phyloP scores from a whole-genome alignment of 2,113 vertebrate species.

The Actenoides lindsayi region DNA sequence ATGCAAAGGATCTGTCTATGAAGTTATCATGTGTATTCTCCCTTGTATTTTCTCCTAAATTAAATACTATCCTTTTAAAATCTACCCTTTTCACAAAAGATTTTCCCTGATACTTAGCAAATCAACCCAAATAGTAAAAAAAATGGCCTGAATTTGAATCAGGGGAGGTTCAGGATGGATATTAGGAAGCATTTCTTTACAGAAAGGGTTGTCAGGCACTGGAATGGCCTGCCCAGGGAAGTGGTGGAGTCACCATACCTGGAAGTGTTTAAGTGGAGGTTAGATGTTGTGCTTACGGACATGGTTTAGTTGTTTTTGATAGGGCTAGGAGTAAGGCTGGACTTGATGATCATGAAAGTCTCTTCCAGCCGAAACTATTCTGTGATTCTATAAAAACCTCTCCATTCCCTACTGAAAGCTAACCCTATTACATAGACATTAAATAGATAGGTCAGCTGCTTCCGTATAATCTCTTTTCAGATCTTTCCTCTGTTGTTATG shows the following conservation, averaged over 20 bases:
- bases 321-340: too few relatives aligned
- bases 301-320: too few relatives aligned
- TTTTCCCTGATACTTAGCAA: background rate
- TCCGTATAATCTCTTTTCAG: background rate
- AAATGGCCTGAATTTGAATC: background rate
- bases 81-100: background rate
- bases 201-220: too few relatives aligned
- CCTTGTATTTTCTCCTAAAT: background rate
- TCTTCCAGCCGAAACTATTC: too few relatives aligned
- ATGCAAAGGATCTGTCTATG: background rate
- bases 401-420: background rate
- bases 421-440: background rate
- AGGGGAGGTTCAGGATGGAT: too few relatives aligned
- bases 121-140: background rate
- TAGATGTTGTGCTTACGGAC: too few relatives aligned
- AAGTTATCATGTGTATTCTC: rapidly evolving
- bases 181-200: too few relatives aligned
- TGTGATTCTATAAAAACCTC: background rate
- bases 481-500: background rate
- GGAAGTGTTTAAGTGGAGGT: too few relatives aligned
- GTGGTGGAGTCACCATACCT: too few relatives aligned
- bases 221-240: too few relatives aligned
- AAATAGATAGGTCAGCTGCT: background rate
- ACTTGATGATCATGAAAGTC: too few relatives aligned
- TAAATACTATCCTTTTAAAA: background rate